Percentiles rank a stretch among this genome's conserved stretches.
phyloP scores from a whole-genome alignment of 2,888 invertebrate species.

The Tryphoninae sp. region DNA sequence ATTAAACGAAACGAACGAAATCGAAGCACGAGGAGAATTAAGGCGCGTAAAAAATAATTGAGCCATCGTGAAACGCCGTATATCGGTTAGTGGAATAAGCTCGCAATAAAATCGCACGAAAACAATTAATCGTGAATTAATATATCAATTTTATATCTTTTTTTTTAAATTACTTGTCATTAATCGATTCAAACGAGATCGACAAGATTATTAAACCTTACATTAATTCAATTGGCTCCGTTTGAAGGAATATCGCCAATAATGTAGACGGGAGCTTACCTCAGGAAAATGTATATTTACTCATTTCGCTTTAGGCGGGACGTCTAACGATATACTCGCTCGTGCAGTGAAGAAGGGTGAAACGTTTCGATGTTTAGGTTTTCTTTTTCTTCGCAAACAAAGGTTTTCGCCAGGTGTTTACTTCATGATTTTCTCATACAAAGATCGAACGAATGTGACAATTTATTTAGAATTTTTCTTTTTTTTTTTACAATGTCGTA shows the following conservation, averaged over 20 bases:
- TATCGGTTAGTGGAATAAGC: conserved; percentile 28
- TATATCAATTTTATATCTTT: conserved; percentile 52
- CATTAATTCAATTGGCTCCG: conserved; percentile 20
- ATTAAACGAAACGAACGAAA: conserved; percentile 8
- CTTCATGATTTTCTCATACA: conserved; percentile 25
- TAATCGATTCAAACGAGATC: conserved; percentile 46
- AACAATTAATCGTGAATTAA: conserved; percentile 44
- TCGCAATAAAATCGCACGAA: conserved; percentile 56
- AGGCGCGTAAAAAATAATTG: conserved; percentile 36
- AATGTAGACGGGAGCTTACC: conserved; percentile 64
- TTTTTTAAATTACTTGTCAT: conserved; percentile 48
- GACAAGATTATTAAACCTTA: conserved; percentile 36
- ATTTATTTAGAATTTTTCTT: conserved; percentile 22
- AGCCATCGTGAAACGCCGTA: conserved; percentile 36
- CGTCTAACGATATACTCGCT: conserved; percentile 58
- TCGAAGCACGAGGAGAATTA: conserved; percentile 48
- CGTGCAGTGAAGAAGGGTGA: conserved; percentile 52
- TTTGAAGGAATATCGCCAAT: conserved; percentile 45
- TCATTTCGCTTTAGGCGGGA: conserved; percentile 55
- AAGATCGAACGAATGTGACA: conserved; percentile 57
- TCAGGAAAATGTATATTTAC: conserved; percentile 58
- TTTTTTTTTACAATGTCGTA: conserved; percentile 18
- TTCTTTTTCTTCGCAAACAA: background rate
- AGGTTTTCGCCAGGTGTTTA: background rate
- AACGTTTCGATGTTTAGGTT: background rate